A percentile compares a stretch with the other conserved stretches of the same genome.
phyloP scores from a whole-genome alignment of 2,888 invertebrate species.

The Phorcus lineatus region DNA sequence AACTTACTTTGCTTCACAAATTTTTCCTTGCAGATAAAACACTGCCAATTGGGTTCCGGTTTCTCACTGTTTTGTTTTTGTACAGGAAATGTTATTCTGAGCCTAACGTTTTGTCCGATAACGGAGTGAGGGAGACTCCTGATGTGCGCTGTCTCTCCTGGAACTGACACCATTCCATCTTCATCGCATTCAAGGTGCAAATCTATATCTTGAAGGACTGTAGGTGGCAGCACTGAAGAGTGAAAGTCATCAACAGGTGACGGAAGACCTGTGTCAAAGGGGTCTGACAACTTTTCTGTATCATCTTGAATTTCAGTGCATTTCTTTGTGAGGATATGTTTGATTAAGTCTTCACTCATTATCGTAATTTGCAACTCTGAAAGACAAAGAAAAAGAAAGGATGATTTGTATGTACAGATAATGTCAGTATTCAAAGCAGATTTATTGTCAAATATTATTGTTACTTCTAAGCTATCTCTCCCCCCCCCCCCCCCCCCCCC shows the following conservation, averaged over 20 bases:
- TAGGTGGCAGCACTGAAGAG: neutral
- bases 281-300: neutral
- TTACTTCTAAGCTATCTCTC: no score
- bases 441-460: no score
- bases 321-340: neutral
- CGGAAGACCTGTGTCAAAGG: neutral
- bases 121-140: slow-evolving; percentile 28
- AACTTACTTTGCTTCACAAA: slow-evolving; percentile 39
- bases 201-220: slow-evolving; percentile 24
- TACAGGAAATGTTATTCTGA: slow-evolving; percentile 38
- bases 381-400: no score
- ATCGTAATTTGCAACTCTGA: neutral
- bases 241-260: neutral
- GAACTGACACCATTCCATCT: slow-evolving; percentile 36
- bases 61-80: neutral
- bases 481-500: no score
- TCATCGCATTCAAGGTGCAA: slow-evolving; percentile 49
- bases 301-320: neutral
- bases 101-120: slow-evolving; percentile 38
- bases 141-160: neutral
- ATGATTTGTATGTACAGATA: no score
- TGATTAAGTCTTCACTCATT: neutral
- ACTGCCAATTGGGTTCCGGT: slow-evolving; percentile 3
- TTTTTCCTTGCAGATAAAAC: slow-evolving; percentile 32
- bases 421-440: no score